phyloP scores from a whole-genome alignment of 1,140 invertebrate genomes.

The Aphidius ervi region DNA sequence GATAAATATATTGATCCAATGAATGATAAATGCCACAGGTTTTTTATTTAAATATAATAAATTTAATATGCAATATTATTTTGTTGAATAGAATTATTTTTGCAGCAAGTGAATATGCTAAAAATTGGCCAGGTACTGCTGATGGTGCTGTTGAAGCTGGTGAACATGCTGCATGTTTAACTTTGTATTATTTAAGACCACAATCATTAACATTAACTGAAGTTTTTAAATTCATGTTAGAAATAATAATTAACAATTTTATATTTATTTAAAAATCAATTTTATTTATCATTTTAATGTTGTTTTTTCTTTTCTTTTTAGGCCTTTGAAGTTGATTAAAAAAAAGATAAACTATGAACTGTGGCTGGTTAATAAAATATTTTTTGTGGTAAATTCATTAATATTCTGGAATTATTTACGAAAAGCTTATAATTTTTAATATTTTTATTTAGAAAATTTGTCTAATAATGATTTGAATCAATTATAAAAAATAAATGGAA shows the following conservation, averaged over 20 bases:
- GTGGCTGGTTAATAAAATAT: not conserved
- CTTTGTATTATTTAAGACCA: slow-evolving; percentile 51
- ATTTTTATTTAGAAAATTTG: not conserved
- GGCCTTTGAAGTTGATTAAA: not conserved
- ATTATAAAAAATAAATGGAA: too few relatives aligned
- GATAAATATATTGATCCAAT: slow-evolving; percentile 24
- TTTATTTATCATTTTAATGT: too few relatives aligned
- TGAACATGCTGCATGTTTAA: slow-evolving; percentile 41
- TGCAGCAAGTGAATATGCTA: slow-evolving; percentile 37
- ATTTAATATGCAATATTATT: not conserved
- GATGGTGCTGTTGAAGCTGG: slow-evolving; percentile 34
- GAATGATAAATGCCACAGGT: slow-evolving; percentile 24
- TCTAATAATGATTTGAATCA: too few relatives aligned
- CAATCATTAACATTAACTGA: slow-evolving; percentile 51
- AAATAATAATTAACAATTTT: not conserved
- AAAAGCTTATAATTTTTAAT: not conserved
- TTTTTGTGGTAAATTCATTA: not conserved
- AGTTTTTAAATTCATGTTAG: slow-evolving; percentile 16
- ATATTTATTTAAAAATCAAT: not conserved
- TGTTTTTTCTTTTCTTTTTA: not conserved
- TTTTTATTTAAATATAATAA: slow-evolving; percentile 3
- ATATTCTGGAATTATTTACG: slow-evolving; percentile 3
- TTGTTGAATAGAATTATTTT: slow-evolving; percentile 30
- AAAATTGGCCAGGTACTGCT: slow-evolving; percentile 32
- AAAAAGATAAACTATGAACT: not conserved